These are phyloP conservation scores for Hycleus cichorii DNA, from an alignment of 1,140 invertebrate genomes.

Conservation along the genomic window DNA sequence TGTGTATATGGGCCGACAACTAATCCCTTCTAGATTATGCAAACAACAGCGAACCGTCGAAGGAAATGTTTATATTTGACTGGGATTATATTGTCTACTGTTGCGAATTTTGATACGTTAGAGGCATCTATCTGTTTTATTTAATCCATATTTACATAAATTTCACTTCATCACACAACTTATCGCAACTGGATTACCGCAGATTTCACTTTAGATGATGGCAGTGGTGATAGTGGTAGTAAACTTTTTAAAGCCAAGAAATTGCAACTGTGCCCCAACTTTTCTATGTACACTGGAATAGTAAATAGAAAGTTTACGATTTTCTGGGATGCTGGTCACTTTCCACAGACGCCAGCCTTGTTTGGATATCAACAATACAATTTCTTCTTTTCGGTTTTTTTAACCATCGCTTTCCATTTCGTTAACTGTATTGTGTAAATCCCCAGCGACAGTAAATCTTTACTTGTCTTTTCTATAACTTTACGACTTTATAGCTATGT, in stretches of 20 bases:
- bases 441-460: conserved; percentile 12
- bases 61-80: conserved; percentile 27
- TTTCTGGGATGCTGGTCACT: no score
- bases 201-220: conserved; percentile 2
- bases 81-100: conserved; percentile 21
- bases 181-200: conserved; percentile 20
- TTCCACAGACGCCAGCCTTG: not conserved
- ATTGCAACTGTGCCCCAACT: not conserved
- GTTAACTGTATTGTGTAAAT: conserved; percentile 12
- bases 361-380: not conserved
- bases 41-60: conserved; percentile 12
- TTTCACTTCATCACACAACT: conserved; percentile 24
- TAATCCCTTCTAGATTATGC: conserved; percentile 23
- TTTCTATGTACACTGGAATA: not conserved
- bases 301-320: no score
- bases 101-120: conserved; percentile 21
- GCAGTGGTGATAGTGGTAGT: not conserved
- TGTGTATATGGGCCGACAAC: conserved; percentile 2
- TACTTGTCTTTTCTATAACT: conserved; percentile 2
- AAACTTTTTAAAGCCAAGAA: not conserved
- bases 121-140: conserved; percentile 23
- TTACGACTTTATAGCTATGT: conserved; percentile 5
- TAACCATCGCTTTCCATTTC: conserved; percentile 6
- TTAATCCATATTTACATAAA: conserved; percentile 34
- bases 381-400: conserved; percentile 2